Percentiles rank a stretch among this genome's conserved stretches.
phyloP scores from a whole-genome alignment of 35 echinoderm and acorn worm species.

The Lytechinus variegatus region DNA sequence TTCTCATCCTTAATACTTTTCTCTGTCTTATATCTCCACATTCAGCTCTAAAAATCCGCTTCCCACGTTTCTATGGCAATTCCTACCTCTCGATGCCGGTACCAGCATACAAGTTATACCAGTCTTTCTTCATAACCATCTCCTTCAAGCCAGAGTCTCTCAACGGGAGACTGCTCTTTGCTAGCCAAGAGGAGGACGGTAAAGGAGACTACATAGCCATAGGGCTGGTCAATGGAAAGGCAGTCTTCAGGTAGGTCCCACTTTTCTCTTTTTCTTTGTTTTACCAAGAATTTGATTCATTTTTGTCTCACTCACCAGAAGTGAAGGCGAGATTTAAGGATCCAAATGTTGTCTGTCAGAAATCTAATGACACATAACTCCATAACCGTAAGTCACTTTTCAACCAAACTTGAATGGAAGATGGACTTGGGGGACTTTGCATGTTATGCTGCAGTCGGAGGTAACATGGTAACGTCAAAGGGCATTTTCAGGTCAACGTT shows the following conservation, averaged over 20 bases:
- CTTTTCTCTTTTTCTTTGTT: background rate
- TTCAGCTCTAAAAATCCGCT: slow-evolving; percentile 64
- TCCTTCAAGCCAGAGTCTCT: slow-evolving; percentile 68
- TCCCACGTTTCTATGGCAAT: slow-evolving; percentile 70
- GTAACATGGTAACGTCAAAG: too few relatives aligned
- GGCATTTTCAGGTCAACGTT: too few relatives aligned
- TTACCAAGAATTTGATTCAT: background rate
- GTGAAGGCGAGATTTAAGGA: too few relatives aligned
- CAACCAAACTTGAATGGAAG: too few relatives aligned
- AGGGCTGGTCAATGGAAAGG: slow-evolving; percentile 59
- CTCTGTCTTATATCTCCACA: background rate
- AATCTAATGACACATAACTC: too few relatives aligned
- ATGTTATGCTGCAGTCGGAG: too few relatives aligned
- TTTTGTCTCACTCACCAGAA: too few relatives aligned
- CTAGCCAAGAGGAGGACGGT: slow-evolving; percentile 54
- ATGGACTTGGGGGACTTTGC: too few relatives aligned
- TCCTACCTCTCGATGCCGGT: slow-evolving; percentile 65
- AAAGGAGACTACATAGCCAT: slow-evolving; percentile 64
- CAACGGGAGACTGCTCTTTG: slow-evolving; percentile 65
- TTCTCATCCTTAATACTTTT: background rate
- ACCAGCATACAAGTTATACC: slow-evolving; percentile 54
- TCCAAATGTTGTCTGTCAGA: too few relatives aligned
- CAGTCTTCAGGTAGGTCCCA: slow-evolving; percentile 61
- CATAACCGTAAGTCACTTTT: too few relatives aligned
- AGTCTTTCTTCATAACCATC: slow-evolving; percentile 64